phyloP scores from a whole-genome alignment of 2,888 invertebrate genomes.

The Sialis fuliginosa region DNA sequence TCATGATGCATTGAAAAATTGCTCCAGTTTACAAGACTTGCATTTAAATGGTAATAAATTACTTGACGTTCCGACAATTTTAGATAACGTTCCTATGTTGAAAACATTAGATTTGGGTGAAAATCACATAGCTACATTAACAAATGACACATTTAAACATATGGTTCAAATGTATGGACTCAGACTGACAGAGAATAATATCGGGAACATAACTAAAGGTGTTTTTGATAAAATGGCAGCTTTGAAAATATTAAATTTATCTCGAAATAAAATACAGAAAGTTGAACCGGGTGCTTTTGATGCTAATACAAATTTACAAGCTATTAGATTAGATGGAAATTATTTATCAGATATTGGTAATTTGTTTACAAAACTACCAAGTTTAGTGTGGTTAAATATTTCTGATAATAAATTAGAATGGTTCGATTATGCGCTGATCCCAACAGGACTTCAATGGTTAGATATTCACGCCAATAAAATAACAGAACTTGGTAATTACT shows the following conservation, averaged over 20 bases:
- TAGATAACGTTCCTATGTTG: slow-evolving; percentile 55
- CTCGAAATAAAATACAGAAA: slow-evolving; percentile 63
- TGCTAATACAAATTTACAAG: slow-evolving; percentile 56
- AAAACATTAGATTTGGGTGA: slow-evolving; percentile 71
- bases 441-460: slow-evolving; percentile 66
- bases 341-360: slow-evolving; percentile 60
- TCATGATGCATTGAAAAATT: slow-evolving; percentile 57
- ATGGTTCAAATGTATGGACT: slow-evolving; percentile 67
- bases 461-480: slow-evolving; percentile 75
- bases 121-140: slow-evolving; percentile 63
- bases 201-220: slow-evolving; percentile 59
- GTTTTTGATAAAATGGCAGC: slow-evolving; percentile 62
- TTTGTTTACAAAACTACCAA: slow-evolving; percentile 62
- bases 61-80: slow-evolving; percentile 52
- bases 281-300: slow-evolving; percentile 66
- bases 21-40: slow-evolving; percentile 61
- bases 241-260: slow-evolving; percentile 66
- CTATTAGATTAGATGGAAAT: slow-evolving; percentile 68
- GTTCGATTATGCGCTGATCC: slow-evolving; percentile 75
- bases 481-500: slow-evolving; percentile 66
- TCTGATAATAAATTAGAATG: slow-evolving; percentile 68
- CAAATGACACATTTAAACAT: slow-evolving; percentile 61
- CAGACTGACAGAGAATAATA: slow-evolving; percentile 69
- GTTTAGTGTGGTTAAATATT: slow-evolving; percentile 70
- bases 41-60: slow-evolving; percentile 70